These are phyloP conservation scores for Amorpha juglandis DNA, from an alignment of 2,888 invertebrate species.

Conservation along the genomic window DNA sequence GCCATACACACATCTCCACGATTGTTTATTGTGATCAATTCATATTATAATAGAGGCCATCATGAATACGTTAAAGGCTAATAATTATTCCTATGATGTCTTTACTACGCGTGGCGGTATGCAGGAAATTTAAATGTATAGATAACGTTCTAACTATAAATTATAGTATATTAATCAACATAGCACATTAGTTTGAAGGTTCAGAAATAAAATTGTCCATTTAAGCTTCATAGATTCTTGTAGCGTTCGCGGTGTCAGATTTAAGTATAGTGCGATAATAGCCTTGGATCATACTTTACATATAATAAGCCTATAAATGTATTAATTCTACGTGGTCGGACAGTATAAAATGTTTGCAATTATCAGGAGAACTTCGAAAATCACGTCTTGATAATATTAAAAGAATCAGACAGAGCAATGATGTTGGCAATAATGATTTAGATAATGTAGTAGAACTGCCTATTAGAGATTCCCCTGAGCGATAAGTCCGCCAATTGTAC, in stretches of 20 bases:
- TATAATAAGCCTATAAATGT: neutral
- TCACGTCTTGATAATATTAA: no score
- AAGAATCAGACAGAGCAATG: no score
- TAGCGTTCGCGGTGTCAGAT: neutral
- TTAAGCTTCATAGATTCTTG: conserved; percentile 4
- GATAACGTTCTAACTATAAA: neutral
- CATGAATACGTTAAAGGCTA: conserved; percentile 40
- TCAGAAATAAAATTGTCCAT: neutral
- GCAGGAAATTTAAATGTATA: conserved; percentile 37
- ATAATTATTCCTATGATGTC: conserved; percentile 50
- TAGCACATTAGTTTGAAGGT: neutral
- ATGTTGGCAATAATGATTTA: no score
- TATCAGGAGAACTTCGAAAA: no score
- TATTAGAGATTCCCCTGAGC: no score
- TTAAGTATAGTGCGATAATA: conserved; percentile 9
- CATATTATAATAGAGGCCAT: conserved; percentile 36
- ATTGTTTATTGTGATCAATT: conserved; percentile 45
- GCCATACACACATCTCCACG: conserved; percentile 36
- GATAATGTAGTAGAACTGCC: no score
- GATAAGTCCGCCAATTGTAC: no score
- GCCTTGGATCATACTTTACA: conserved; percentile 1
- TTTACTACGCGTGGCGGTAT: conserved; percentile 38
- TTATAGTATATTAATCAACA: neutral
- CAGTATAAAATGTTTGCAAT: neutral
- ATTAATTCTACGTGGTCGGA: conserved; percentile 3